Percentiles rank a stretch among this genome's conserved stretches.
Conservation (phyloP, 2,797 vertebrate genomes). For the Carcharodon carcharias region DNA sequence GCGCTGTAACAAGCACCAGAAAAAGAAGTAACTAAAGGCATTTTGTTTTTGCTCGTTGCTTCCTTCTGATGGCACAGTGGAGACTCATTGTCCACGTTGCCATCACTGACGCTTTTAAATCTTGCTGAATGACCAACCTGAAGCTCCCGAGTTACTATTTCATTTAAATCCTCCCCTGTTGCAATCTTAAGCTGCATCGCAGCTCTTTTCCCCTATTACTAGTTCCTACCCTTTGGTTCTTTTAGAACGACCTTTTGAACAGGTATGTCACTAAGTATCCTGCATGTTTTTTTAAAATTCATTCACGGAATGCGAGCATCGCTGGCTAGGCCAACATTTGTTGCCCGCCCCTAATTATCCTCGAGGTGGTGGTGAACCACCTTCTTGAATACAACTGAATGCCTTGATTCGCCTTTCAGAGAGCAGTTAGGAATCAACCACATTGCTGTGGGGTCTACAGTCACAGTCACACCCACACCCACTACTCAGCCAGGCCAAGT, state of each 20-base stretch:
- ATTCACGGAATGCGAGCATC: not conserved
- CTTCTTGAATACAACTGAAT: not conserved
- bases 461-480: too few relatives aligned
- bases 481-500: too few relatives aligned
- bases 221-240: not conserved
- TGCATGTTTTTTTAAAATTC: not conserved
- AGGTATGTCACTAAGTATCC: not conserved
- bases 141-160: not conserved
- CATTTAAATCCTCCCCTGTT: not conserved
- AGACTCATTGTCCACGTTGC: not conserved
- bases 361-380: not conserved
- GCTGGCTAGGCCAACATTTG: not conserved
- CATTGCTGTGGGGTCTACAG: too few relatives aligned
- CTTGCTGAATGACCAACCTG: not conserved
- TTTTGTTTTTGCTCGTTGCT: not conserved
- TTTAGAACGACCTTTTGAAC: not conserved
- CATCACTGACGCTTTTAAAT: not conserved
- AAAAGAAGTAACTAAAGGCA: not conserved
- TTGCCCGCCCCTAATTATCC: not conserved
- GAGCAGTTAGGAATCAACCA: too few relatives aligned
- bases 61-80: not conserved
- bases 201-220: not conserved
- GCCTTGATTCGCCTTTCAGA: too few relatives aligned
- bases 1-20: slow-evolving; percentile 58
- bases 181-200: not conserved